These are phyloP conservation scores for Eudemis profundana DNA, from an alignment of 2,888 invertebrate genomes.

Conservation along the genomic window DNA sequence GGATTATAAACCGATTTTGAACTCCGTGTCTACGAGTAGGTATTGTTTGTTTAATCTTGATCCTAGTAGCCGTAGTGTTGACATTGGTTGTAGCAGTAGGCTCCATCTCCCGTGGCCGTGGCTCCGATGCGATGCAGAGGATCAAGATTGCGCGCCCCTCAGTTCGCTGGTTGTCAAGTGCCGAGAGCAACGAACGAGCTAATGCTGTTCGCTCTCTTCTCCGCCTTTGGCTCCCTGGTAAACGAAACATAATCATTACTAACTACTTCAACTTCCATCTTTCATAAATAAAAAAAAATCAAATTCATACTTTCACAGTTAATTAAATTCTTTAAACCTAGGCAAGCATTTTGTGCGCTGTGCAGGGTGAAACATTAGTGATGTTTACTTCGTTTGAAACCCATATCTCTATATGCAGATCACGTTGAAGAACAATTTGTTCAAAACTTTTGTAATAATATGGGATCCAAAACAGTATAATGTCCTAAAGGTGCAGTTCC, in stretches of 20 bases:
- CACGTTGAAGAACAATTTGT: conserved; percentile 1
- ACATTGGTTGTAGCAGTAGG: conserved; percentile 58
- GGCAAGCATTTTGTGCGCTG: conserved; percentile 64
- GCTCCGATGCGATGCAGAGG: conserved; percentile 73
- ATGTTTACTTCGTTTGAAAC: conserved; percentile 54
- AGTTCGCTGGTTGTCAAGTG: conserved; percentile 88
- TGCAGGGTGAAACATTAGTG: conserved; percentile 72
- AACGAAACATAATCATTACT: conserved; percentile 41
- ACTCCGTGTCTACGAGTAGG: conserved; percentile 45
- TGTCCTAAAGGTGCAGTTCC: conserved; percentile 28
- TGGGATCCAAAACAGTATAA: conserved; percentile 48
- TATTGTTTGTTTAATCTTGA: conserved; percentile 61
- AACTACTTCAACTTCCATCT: not conserved
- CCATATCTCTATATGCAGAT: conserved; percentile 47
- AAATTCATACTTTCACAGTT: conserved; percentile 22
- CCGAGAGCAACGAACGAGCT: conserved; percentile 91
- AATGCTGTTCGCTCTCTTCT: conserved; percentile 95
- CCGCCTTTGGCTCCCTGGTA: conserved; percentile 91
- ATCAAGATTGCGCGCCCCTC: conserved; percentile 80
- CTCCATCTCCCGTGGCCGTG: conserved; percentile 63
- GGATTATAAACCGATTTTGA: not conserved
- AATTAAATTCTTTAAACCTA: conserved; percentile 51
- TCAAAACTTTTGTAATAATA: conserved; percentile 30
- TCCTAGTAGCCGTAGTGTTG: conserved; percentile 61
- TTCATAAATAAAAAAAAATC: not conserved